Base-by-base conservation (phyloP, 2,888 invertebrate genomes). In the Drosophila mimetica region DNA sequence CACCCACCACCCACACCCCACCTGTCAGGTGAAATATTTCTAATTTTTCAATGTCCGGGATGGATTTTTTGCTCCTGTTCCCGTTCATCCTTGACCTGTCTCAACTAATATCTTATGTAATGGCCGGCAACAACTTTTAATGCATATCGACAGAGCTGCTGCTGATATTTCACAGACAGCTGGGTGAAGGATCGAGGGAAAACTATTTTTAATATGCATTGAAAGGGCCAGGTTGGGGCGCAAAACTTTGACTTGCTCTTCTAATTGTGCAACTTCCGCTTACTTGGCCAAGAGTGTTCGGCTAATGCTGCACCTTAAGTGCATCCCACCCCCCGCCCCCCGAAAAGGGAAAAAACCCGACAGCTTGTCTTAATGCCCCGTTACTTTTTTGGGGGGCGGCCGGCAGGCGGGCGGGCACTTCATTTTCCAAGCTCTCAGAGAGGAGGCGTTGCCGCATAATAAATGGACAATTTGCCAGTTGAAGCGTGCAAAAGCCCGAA, bases 391-490 rank as follows among this genome's bases (percentile, higher is more conserved):
- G 70, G 36, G 28, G 53, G 25, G 2, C 2, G 5, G 2, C 4
- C 4, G 4, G 20, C 22, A n/a, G 22, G 53, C 28, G 18, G 71
- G 46, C 44, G 46, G 58, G 79, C 82, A 87, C 86, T 82, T 87
- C 82, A 87, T 82, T 82, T 80, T 72, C 71, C 50, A 67, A 53
- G 63, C 72, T 39, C 11, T 39, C 18, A 36, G 76, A 82, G 88
- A 89, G 82, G 84, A 89, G 89, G 89, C 87, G 87, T 88, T 88
- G 79, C 87, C 85, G 89, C 89, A 88, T 89, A 89, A 88, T 89
- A 88, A 88, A 89, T 88, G 89, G 85, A 89, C 89, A 89, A 87
- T 87, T 87, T 87, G 83, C 77, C 80, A 80, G 89, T 72, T 86
- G 86, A 82, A 82, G 86, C 86, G 88, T 85, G 73, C 78, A 85